Evolutionary conservation across 2,888 invertebrate species (phyloP), one percentile per base, ranked within the genome.

Genomic region (Torymus aiolomorphi): DNA sequence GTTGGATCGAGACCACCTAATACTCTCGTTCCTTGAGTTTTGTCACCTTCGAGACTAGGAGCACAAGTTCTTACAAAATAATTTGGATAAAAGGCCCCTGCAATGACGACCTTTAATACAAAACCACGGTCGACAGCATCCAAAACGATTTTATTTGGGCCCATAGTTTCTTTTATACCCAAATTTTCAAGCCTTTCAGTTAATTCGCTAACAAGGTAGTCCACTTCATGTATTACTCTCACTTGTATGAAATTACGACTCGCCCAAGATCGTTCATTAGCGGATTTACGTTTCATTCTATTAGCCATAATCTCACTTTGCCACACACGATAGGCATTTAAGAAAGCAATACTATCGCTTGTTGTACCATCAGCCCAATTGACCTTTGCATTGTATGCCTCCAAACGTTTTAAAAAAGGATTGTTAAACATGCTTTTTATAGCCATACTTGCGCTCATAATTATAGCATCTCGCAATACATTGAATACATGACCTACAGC

Each of bases 71-170:
- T 92, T 20, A 94, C 90, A 91, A 96, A 98, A 90, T 96, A 98
- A 90, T 98, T 95, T 0, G 98, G 98, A 91, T 97, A 98, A 90
- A 97, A 97, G 1, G 98, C 97, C 2, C 96, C 97, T 78, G 95
- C 94, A 54, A 96, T 91, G n/a, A 95, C 92, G 57, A 96, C 89
- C 91, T 95, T 96, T 0, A 95, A 88, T n/a, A 95, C 89, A 0
- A 94, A 90, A 0, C 93, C 91, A 72, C 92, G 92, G 84, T 95
- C 93, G 0, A 90, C 88, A 18, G 91, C 24, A 52, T 86, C 88
- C 91, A 92, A 91, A 2, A 89, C 86, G 42, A 91, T 89, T 67
- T 89, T 89, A n/a, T 91, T 88, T n/a, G 84, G 80, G 2, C 92
- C 92, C 0, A 89, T 89, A 4, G 92, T 91, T 61, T 92, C 91